Conservation (phyloP, 2,888 invertebrate species). For the Ophraella communa region DNA sequence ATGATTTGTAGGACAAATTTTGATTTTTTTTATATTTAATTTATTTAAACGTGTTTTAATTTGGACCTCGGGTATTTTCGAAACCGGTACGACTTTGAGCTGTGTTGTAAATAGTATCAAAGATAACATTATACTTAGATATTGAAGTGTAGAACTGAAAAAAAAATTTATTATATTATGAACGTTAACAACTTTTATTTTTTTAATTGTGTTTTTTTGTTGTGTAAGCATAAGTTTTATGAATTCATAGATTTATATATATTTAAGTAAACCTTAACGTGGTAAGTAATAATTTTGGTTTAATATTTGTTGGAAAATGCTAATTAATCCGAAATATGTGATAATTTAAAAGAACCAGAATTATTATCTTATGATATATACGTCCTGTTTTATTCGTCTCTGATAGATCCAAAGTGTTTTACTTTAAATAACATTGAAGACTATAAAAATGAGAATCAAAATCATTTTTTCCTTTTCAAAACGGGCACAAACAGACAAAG, state of each 20-base stretch:
- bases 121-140: slow-evolving; percentile 13
- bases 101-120: slow-evolving; percentile 13
- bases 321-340: no score
- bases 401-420: not conserved
- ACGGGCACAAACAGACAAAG: not conserved
- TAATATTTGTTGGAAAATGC: not conserved
- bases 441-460: not conserved
- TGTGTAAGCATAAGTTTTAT: not conserved
- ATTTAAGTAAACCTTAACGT: not conserved
- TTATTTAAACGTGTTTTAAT: no score
- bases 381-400: not conserved
- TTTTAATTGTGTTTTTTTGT: not conserved
- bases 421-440: not conserved
- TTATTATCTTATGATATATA: not conserved
- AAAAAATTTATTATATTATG: slow-evolving; percentile 2
- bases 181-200: slow-evolving; percentile 8
- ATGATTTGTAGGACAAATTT: no score
- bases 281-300: not conserved
- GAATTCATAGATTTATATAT: not conserved
- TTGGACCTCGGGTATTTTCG: not conserved
- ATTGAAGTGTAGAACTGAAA: slow-evolving; percentile 16
- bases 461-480: not conserved
- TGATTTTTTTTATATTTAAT: no score
- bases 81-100: not conserved
- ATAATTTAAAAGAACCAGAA: not conserved